Conservation (phyloP, 2,797 vertebrate species). For the Ctenosaura bakeri region DNA sequence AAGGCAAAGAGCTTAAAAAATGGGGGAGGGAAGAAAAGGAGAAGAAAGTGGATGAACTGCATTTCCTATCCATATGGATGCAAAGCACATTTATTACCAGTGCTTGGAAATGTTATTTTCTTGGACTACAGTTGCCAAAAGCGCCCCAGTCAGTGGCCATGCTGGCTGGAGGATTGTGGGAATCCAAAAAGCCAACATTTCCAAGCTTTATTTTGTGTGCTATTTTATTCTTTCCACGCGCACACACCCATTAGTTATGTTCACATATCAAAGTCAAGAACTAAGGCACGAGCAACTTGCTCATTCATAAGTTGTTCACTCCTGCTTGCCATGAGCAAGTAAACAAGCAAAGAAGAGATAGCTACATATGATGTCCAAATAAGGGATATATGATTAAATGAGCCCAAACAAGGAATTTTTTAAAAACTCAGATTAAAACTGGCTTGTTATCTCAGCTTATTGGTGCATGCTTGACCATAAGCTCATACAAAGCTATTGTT, state of each 20-base stretch:
- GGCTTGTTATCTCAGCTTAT: background rate
- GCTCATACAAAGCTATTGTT: background rate
- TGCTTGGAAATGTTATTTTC: background rate
- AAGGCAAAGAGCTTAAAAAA: constrained; percentile 89
- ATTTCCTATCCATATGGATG: constrained; percentile 36
- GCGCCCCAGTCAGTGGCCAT: too few relatives aligned
- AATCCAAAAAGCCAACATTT: too few relatives aligned
- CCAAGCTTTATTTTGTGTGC: too few relatives aligned
- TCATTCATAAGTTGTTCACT: background rate
- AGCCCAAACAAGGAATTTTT: background rate
- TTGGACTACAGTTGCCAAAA: background rate
- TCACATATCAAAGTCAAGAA: background rate
- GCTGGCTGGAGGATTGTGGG: too few relatives aligned
- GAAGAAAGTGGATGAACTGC: constrained; percentile 10
- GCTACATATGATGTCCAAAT: background rate
- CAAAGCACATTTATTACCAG: background rate
- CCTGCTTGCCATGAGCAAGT: background rate
- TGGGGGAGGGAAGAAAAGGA: constrained; percentile 6
- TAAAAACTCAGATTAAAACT: background rate
- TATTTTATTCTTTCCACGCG: background rate
- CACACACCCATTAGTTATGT: background rate
- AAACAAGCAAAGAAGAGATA: background rate
- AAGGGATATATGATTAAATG: background rate
- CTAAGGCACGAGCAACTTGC: background rate
- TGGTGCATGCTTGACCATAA: background rate